Evolutionary conservation across 2,888 invertebrate species (phyloP).

Genomic region (Parasteatoda lunata): DNA sequence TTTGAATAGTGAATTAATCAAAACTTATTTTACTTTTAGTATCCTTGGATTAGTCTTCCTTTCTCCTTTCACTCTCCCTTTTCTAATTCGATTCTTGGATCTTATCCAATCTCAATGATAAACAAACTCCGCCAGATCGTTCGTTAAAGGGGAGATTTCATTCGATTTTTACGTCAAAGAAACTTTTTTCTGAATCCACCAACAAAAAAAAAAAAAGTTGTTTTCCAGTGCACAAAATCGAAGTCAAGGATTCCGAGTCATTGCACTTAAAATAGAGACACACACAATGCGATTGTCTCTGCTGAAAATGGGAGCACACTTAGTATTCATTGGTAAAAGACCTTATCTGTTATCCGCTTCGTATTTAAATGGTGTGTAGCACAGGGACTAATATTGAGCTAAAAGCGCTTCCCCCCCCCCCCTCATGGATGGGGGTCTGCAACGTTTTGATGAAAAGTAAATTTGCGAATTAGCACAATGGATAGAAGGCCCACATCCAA

Average conservation of each 20-base stretch:
- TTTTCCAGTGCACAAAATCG: neutral
- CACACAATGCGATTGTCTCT: neutral
- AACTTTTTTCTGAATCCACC: neutral
- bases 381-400: no score
- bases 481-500: no score
- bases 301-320: neutral
- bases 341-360: no score
- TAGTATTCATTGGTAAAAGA: no score
- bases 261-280: neutral
- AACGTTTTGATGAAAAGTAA: no score
- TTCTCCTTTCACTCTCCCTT: neutral
- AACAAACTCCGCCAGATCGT: slow-evolving; percentile 12
- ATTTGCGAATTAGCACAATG: no score
- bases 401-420: no score
- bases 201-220: neutral
- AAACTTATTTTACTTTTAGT: neutral
- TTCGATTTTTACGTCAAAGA: neutral
- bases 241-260: slow-evolving; percentile 18
- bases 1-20: no score
- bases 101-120: slow-evolving; percentile 1
- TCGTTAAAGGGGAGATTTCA: neutral
- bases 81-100: slow-evolving; percentile 17
- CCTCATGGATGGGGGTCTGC: no score
- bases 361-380: no score
- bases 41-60: neutral